Percentiles rank a stretch among this genome's conserved stretches.
Evolutionary conservation across 2,888 invertebrate genomes (phyloP).

Genomic region (Amiota communis): DNA sequence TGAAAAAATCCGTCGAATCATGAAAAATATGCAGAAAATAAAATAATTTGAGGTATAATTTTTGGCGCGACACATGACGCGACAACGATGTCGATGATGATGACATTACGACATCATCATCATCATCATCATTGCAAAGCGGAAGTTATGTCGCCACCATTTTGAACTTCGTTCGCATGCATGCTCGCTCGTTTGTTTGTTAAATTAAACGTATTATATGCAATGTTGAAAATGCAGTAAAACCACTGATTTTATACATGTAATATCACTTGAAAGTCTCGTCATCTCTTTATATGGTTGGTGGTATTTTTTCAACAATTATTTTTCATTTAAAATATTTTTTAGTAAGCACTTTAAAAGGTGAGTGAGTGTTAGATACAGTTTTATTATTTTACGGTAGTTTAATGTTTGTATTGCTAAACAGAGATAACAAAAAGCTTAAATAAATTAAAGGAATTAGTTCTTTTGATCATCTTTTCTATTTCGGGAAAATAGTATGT

Average conservation of each 20-base stretch:
- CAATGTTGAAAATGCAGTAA: background rate
- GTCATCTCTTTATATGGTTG: background rate
- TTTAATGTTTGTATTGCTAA: too few species aligned
- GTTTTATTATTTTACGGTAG: too few species aligned
- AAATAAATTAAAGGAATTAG: too few species aligned
- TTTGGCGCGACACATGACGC: constrained; percentile 71
- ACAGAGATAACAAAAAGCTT: too few species aligned
- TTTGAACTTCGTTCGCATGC: background rate
- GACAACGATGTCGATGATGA: constrained; percentile 44
- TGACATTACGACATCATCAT: too few species aligned
- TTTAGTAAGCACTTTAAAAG: background rate
- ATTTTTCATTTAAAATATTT: constrained; percentile 47
- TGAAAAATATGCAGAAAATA: background rate
- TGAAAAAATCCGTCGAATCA: constrained; percentile 31
- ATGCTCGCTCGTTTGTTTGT: too few species aligned
- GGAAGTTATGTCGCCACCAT: background rate
- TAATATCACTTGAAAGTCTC: too few species aligned
- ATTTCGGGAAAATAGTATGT: too few species aligned
- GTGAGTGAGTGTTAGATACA: too few species aligned
- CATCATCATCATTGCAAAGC: background rate
- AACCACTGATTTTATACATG: background rate
- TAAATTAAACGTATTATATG: constrained; percentile 4
- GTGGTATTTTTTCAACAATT: background rate
- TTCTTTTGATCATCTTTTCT: too few species aligned
- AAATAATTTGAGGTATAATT: constrained; percentile 66